Base-by-base conservation (phyloP, 2,888 invertebrate genomes). In the Penaeus monodon region DNA sequence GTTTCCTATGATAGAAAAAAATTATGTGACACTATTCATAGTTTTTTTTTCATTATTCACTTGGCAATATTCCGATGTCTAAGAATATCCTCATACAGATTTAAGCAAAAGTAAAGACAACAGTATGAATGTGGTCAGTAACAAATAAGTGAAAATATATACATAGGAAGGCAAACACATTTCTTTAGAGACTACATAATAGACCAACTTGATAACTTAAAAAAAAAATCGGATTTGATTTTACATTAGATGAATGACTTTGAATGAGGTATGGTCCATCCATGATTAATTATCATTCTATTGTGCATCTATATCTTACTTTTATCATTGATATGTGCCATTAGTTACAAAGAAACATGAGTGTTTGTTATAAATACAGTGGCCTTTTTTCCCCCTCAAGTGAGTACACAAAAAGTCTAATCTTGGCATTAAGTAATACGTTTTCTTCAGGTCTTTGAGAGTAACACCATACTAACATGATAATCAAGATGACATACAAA, bases 141-240 rank as follows among this genome's bases (percentile, higher is more conserved):
- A n/a, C 65, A 65, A 27, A 57, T 81, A 44, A 29, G 49, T 76
- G 65, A 77, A 68, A 49, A 70, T 84, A 84, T 84, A 70, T 84
- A 84, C 84, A 84, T 57, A 78, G 78, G 57, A 57, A 66, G 78
- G 68, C 78, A 65, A 78, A 78, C 78, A 84, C 78, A 78, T 29
- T 78, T 68, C 57, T 66, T 44, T 78, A 57, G 57, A 57, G 57
- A 14, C 20, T 57, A 57, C 57, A 44, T 65, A 77, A 84, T 44
- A 77, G 57, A 78, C 65, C n/a, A 84, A 38, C 66, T 68, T 29
- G 57, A 33, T 70, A 70, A 70, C 78, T 49, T 17, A 44, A 24
- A 76, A 27, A 6, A 4, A 27, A 57, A 17, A 3, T 38, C 27
- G 73, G 22, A 73, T 73, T 73, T 73, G 33, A 73, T 73, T 38